These are phyloP conservation scores for Aromia moschata DNA, from an alignment of 2,888 invertebrate species.

Conservation along the genomic window DNA sequence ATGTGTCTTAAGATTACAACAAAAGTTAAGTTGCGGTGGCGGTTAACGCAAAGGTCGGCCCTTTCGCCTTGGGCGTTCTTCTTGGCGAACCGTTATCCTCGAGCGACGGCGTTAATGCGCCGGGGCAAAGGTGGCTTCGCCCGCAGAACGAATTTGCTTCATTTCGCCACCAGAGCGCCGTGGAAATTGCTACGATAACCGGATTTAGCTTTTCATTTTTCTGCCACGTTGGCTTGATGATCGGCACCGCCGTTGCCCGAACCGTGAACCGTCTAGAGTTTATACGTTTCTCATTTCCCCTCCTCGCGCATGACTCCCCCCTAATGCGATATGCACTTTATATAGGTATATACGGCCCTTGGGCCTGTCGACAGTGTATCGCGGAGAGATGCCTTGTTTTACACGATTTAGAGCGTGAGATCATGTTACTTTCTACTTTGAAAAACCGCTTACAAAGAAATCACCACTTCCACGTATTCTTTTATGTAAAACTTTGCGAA, in stretches of 20 bases:
- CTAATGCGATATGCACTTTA: conserved; percentile 38
- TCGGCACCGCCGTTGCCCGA: conserved; percentile 53
- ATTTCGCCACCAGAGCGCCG: conserved; percentile 47
- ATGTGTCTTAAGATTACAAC: background rate
- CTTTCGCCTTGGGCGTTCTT: conserved; percentile 2
- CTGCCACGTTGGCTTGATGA: conserved; percentile 65
- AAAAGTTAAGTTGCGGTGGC: background rate
- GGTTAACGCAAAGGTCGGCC: background rate
- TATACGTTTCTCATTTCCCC: conserved; percentile 59
- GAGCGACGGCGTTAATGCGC: conserved; percentile 46
- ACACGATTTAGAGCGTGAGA: too few relatives aligned
- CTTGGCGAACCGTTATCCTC: conserved; percentile 21
- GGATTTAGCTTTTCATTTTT: conserved; percentile 67
- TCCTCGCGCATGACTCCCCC: conserved; percentile 36
- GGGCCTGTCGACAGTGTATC: too few relatives aligned
- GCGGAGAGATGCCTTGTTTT: too few relatives aligned
- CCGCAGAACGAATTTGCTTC: conserved; percentile 45
- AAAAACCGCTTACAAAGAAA: too few relatives aligned
- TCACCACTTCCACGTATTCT: too few relatives aligned
- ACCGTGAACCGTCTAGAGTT: conserved; percentile 49
- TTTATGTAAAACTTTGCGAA: too few relatives aligned
- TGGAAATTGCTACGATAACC: conserved; percentile 66
- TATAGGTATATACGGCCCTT: conserved; percentile 5
- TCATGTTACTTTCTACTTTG: too few relatives aligned
- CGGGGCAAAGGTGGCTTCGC: conserved; percentile 48